These are phyloP conservation scores for Parelbella ahira DNA, from an alignment of 2,888 invertebrate species.

Conservation along the genomic window DNA sequence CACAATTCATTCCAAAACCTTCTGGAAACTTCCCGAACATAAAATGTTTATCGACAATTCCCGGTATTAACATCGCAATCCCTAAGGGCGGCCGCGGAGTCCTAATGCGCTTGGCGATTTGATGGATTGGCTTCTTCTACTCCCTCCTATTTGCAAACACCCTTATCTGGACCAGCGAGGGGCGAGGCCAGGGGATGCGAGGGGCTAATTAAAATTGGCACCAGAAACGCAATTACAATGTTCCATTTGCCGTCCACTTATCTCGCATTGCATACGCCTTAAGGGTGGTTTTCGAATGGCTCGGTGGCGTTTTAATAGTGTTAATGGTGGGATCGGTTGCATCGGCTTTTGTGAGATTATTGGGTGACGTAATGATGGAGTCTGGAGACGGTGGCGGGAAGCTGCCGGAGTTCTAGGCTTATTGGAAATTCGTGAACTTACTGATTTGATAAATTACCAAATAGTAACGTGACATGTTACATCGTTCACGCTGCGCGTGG, in stretches of 20 bases:
- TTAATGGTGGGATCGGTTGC: conserved; percentile 34
- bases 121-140: conserved; percentile 80
- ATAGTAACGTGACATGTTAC: too few species aligned
- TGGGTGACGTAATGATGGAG: conserved; percentile 43
- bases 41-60: conserved; percentile 35
- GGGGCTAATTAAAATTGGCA: conserved; percentile 76
- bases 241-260: too few species aligned
- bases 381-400: conserved; percentile 29
- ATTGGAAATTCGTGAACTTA: conserved; percentile 31
- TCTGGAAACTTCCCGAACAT: conserved; percentile 13
- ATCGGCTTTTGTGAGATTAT: conserved; percentile 40
- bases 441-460: background rate
- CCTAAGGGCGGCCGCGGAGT: conserved; percentile 68
- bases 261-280: too few species aligned
- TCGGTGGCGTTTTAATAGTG: conserved; percentile 14
- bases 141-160: conserved; percentile 79
- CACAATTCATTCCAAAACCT: too few species aligned
- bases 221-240: conserved; percentile 40
- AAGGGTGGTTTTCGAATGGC: conserved; percentile 35
- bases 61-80: conserved; percentile 34
- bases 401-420: conserved; percentile 31
- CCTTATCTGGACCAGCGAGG: conserved; percentile 59
- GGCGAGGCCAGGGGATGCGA: conserved; percentile 32
- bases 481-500: too few species aligned
- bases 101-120: conserved; percentile 77